Percentiles rank a stretch among this genome's conserved stretches.
Conservation (phyloP, 2,888 invertebrate genomes). For the Mythimna ferrago region DNA sequence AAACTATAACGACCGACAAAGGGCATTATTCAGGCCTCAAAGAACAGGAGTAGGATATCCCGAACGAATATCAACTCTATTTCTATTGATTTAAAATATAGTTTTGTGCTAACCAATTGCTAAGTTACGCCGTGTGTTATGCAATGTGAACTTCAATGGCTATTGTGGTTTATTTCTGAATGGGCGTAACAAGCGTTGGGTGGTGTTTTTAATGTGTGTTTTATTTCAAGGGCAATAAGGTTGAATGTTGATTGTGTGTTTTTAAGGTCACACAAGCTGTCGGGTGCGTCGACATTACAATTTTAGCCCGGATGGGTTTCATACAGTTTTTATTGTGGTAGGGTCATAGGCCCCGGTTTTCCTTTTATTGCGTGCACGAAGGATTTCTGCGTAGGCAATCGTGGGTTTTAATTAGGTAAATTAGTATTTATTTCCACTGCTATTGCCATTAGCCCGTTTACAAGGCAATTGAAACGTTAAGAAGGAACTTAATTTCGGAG, state of each 20-base stretch:
- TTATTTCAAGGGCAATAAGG: slow-evolving; percentile 59
- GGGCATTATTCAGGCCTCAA: slow-evolving; percentile 81
- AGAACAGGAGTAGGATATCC: slow-evolving; percentile 71
- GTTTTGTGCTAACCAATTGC: slow-evolving; percentile 57
- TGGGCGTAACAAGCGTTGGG: slow-evolving; percentile 67
- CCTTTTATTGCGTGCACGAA: slow-evolving; percentile 77
- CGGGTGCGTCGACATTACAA: slow-evolving; percentile 87
- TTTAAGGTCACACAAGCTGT: slow-evolving; percentile 76
- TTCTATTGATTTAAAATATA: slow-evolving; percentile 52
- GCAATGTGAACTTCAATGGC: slow-evolving; percentile 79
- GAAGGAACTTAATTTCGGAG: neutral
- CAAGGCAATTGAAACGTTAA: slow-evolving; percentile 17
- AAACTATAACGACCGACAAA: slow-evolving; percentile 72
- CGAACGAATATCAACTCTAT: slow-evolving; percentile 69
- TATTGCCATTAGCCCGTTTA: slow-evolving; percentile 47
- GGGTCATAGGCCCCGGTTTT: slow-evolving; percentile 84
- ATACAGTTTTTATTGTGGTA: slow-evolving; percentile 89
- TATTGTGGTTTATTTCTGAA: slow-evolving; percentile 72
- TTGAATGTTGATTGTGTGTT: slow-evolving; percentile 67
- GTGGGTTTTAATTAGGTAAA: slow-evolving; percentile 70
- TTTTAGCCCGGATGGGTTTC: slow-evolving; percentile 88
- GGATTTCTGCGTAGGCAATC: slow-evolving; percentile 74
- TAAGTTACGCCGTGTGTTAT: slow-evolving; percentile 70
- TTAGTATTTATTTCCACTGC: slow-evolving; percentile 52
- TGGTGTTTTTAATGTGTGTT: slow-evolving; percentile 59